Base-by-base conservation (phyloP, 2,888 invertebrate species). In the Thereva unica region DNA sequence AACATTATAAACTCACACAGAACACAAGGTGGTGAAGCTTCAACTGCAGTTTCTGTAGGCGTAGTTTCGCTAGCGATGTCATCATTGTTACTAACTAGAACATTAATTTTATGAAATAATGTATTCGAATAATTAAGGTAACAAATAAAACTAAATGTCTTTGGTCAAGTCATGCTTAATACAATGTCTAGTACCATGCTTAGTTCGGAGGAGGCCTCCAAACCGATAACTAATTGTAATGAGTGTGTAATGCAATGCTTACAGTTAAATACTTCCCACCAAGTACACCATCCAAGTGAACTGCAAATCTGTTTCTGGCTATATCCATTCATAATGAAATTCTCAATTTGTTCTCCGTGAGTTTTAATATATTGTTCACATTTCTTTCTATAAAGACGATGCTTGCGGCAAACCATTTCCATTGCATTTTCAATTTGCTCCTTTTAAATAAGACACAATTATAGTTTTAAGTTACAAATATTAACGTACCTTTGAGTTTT, bases 341-440 rank as follows among this genome's bases (percentile, higher is more conserved):
- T 84, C 73, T 93, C 89, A 47, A 94, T 84, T 65, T 85, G 75
- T 74, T 92, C 89, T 0, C 88, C 89, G 78, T 92, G 90, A 75
- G 88, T 83, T 59, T 87, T 84, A 10, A 93, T 85, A 76, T 93
- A 90, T 61, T 83, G 77, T 71, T 87, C 85, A 78, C 94, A 95
- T 69, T 90, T 85, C 5, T 34, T 68, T 8, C 79, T 75, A 23
- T 86, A 69, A 67, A 76, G 77, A 6, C 68, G 73, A 4, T 80
- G 55, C 67, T 75, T 76, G 23, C 76, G 73, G 66, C 81, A 81
- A 1, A 74, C 75, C 44, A 77, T 72, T 34, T 76, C 75, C 4
- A 81, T 71, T 0, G 75, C 77, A 3, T 75, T 67, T 67, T 78
- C 77, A 12, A 81, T 78, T 9, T 77, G 76, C 1, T 76, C 75